Conservation (phyloP, 2,797 vertebrate species). For the Uromys caudimaculatus region DNA sequence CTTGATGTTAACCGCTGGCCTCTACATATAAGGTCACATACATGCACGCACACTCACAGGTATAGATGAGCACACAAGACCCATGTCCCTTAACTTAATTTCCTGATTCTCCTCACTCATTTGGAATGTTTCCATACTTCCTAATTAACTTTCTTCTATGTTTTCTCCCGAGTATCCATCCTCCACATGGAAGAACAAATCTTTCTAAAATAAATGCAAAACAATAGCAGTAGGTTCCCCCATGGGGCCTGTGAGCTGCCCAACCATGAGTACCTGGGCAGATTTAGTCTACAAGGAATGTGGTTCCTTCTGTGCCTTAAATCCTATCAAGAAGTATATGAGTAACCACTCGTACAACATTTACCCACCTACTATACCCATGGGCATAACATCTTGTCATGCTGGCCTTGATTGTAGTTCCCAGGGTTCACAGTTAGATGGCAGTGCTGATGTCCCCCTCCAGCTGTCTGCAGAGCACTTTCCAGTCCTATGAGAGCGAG, state of each 20-base stretch:
- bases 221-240: background rate
- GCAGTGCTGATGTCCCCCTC: no score
- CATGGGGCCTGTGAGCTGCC: background rate
- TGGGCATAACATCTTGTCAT: background rate
- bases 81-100: background rate
- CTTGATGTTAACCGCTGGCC: background rate
- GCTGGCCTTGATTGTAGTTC: background rate
- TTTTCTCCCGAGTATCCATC: background rate
- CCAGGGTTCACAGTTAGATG: background rate
- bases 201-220: slow-evolving; percentile 16
- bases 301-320: background rate
- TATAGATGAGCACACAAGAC: background rate
- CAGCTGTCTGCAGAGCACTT: background rate
- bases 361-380: background rate
- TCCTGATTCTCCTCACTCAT: background rate
- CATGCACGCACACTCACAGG: background rate
- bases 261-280: background rate
- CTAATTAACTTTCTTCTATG: background rate
- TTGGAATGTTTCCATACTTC: background rate
- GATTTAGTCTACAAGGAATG: background rate
- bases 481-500: no score
- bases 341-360: background rate
- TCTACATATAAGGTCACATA: background rate
- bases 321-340: background rate
- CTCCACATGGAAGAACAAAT: background rate